phyloP scores from a whole-genome alignment of 1,140 invertebrate genomes.

The Drosophila takahashii region DNA sequence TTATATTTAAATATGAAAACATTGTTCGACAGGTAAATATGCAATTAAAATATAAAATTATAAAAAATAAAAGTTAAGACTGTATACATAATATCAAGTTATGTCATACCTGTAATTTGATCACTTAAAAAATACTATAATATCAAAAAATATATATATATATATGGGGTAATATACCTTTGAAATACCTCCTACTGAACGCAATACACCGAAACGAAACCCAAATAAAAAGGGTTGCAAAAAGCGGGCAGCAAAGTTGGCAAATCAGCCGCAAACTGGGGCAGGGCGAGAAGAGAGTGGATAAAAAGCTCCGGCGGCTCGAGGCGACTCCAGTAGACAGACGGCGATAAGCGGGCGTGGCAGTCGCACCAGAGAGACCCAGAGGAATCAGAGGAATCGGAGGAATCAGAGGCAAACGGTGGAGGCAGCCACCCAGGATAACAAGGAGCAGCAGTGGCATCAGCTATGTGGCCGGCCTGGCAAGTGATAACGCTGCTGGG shows the following conservation, averaged over 20 bases:
- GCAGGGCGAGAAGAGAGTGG: conserved; percentile 9
- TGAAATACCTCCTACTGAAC: conserved; percentile 2
- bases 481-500: conserved; percentile 63
- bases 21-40: too few relatives aligned
- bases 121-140: too few relatives aligned
- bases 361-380: conserved; percentile 23
- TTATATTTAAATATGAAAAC: too few relatives aligned
- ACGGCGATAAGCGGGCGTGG: conserved; percentile 63
- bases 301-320: conserved; percentile 60
- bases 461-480: conserved; percentile 48
- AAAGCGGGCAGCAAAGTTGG: conserved; percentile 57
- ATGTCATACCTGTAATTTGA: too few relatives aligned
- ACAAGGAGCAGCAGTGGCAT: conserved; percentile 31
- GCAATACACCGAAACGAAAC: conserved; percentile 37
- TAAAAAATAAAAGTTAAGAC: too few relatives aligned
- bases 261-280: conserved; percentile 72
- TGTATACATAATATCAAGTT: too few relatives aligned
- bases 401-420: neutral
- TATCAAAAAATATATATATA: too few relatives aligned
- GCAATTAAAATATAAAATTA: too few relatives aligned
- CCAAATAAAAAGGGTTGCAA: conserved; percentile 12
- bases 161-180: too few relatives aligned
- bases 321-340: conserved; percentile 57
- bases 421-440: conserved; percentile 25
- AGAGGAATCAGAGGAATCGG: too few relatives aligned